phyloP scores from a whole-genome alignment of 2,797 vertebrate genomes.

The Lates japonicus region DNA sequence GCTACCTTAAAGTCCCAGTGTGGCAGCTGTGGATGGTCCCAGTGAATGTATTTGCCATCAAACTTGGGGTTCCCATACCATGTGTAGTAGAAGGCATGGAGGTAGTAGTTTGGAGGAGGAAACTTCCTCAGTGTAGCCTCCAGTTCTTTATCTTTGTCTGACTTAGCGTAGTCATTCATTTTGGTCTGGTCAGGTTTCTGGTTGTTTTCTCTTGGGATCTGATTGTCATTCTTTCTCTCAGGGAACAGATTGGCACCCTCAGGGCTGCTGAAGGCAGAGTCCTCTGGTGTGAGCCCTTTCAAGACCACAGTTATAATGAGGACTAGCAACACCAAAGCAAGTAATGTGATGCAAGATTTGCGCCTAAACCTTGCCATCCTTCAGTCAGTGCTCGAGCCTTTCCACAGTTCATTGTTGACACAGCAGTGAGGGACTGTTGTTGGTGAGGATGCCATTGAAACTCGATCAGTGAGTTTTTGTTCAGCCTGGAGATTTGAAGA shows the following conservation, averaged over 20 bases:
- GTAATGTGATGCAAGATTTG: slow-evolving; percentile 90
- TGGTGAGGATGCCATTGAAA: slow-evolving; percentile 29
- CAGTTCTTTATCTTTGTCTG: slow-evolving; percentile 66
- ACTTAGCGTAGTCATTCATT: slow-evolving; percentile 34
- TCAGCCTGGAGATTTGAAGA: slow-evolving; percentile 47
- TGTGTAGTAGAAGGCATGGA: slow-evolving; percentile 95
- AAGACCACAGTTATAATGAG: slow-evolving; percentile 91
- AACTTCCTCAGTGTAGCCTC: slow-evolving; percentile 80
- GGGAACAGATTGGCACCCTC: slow-evolving; percentile 85
- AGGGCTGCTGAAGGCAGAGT: slow-evolving; percentile 84
- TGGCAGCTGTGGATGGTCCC: slow-evolving; percentile 93
- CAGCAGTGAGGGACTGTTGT: slow-evolving; percentile 12
- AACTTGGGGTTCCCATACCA: slow-evolving; percentile 96
- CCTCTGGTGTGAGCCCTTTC: slow-evolving; percentile 90
- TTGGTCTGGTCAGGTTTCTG: slow-evolving; percentile 63
- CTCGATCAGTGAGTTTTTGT: neutral
- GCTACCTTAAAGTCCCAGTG: slow-evolving; percentile 96
- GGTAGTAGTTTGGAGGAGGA: slow-evolving; percentile 92
- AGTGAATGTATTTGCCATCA: slow-evolving; percentile 96
- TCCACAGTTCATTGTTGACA: slow-evolving; percentile 65
- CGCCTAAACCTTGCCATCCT: slow-evolving; percentile 95
- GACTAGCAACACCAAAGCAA: slow-evolving; percentile 89
- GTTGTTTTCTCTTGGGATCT: slow-evolving; percentile 51
- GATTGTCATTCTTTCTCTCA: slow-evolving; percentile 70
- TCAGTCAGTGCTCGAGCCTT: slow-evolving; percentile 46